Evolutionary conservation across 1,140 invertebrate genomes (phyloP), one percentile per base, ranked within the genome.

Genomic region (Drosophila oshimai): DNA sequence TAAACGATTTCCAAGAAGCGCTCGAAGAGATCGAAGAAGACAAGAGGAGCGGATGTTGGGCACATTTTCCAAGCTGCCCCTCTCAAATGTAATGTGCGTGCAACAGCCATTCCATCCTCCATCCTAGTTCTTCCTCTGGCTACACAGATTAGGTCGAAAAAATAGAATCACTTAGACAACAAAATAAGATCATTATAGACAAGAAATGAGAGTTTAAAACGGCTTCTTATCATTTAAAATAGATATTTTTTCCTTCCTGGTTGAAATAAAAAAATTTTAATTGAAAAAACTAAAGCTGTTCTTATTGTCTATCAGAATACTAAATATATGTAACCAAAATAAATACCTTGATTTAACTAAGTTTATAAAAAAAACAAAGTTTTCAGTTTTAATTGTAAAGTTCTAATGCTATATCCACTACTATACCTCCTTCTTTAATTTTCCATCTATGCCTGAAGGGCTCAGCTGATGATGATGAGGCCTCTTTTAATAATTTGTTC

Each of bases 1-100:
- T 87, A 88, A 87, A 81, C 77, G 81, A 60, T 87, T 87, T 87
- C 81, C 76, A 74, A 87, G 81, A 87, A 87, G 58, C 65, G 51
- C 81, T 67, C 37, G 57, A 69, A 51, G 46, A 84, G 67, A 67
- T 61, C 26, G 65, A 75, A 60, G 57, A 39, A 22, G 22, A 61
- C 47, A 37, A 33, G 45, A 60, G 47, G 58, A 84, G 71, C 79
- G 79, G 79, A 84, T 84, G 79, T 84, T 69, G 71, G 49, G 58
- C 75, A 70, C 76, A 80, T 80, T 80, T 80, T 80, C 76, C 77
- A 80, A 55, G 51, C 62, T 69, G 26, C 49, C 39, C 20, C 60
- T 55, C 24, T 55, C 24, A 24, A 47, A 29, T 17, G 20, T 64
- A 37, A 65, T 65, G 70, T 73, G 70, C 68, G 70, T 73, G 61